Evolutionary conservation across 2,888 invertebrate genomes (phyloP), one percentile per base, ranked within the genome.

Genomic region (Dryocosmus kuriphilus): DNA sequence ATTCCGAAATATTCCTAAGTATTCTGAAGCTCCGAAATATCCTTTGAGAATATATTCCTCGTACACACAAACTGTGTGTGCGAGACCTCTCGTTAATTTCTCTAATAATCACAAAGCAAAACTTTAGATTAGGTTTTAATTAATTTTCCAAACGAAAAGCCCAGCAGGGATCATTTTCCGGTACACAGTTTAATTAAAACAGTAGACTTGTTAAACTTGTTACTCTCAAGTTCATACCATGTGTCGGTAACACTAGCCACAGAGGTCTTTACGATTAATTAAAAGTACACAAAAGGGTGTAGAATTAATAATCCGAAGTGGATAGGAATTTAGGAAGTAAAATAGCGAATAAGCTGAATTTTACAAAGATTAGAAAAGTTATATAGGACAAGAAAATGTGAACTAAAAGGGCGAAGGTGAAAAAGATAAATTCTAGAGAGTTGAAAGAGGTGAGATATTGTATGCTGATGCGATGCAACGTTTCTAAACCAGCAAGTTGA

Each of bases 401-500:
- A 22, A 35, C n/a, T n/a, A 22, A n/a, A 9, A n/a, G 0, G 3
- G 3, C 1, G 9, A 51, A 51, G n/a, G 9, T n/a, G 9, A 51
- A 51, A n/a, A 51, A n/a, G 51, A n/a, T n/a, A 22, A 51, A n/a
- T 51, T 51, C 3, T n/a, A 32, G 16, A 4, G 14, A 7, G 1
- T 9, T 35, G 35, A 22, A 14, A 38, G 7, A 19, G 35, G 35
- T 32, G 32, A 35, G 63, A 22, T 35, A 63, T 63, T 38, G n/a
- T 19, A 35, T 35, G 35, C 63, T 63, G 35, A 63, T 63, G 22
- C 63, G 35, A 63, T 19, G 35, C 35, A 38, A 63, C n/a, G 35
- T 35, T 35, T 35, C 35, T 63, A 3, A 51, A n/a, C 51, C 35
- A 63, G 35, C 63, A 63, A 38, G 63, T 63, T 63, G 63, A 63